phyloP scores from a whole-genome alignment of 2,797 vertebrate genomes.

The Eospalax fontanierii region DNA sequence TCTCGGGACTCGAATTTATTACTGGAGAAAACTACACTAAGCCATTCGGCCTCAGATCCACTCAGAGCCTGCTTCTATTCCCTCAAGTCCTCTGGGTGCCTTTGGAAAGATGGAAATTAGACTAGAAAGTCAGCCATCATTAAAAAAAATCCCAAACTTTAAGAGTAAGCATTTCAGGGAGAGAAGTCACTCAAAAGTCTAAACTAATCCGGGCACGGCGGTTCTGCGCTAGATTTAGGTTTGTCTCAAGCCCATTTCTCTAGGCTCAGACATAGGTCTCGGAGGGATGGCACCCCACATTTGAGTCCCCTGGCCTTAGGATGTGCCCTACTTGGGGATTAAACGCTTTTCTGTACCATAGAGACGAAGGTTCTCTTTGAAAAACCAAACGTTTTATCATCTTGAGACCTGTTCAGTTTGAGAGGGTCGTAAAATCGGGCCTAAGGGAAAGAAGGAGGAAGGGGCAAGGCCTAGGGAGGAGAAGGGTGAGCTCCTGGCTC shows the following conservation, averaged over 20 bases:
- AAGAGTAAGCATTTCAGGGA: not conserved
- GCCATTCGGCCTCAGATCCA: not conserved
- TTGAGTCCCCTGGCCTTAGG: not conserved
- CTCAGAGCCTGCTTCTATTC: not conserved
- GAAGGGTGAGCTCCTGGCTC: not conserved
- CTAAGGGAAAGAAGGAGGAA: not conserved
- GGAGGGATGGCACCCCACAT: not conserved
- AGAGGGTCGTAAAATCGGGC: not conserved
- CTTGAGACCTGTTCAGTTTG: not conserved
- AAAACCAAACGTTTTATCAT: not conserved
- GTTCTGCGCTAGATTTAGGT: not conserved
- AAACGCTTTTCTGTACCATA: not conserved
- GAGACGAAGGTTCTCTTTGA: not conserved
- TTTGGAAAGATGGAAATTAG: slow-evolving; percentile 28
- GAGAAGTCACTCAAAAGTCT: not conserved
- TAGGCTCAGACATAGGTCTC: not conserved
- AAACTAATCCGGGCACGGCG: not conserved
- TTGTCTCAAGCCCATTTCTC: not conserved
- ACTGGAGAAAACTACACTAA: not conserved
- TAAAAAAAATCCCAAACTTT: not conserved
- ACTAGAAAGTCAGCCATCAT: not conserved
- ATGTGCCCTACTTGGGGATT: not conserved
- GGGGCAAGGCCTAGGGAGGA: not conserved
- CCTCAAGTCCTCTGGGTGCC: not conserved
- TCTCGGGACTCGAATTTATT: slow-evolving; percentile 1